Percentiles rank a stretch among this genome's conserved stretches.
Conservation (phyloP, 2,888 invertebrate species). For the Eulithis testata region DNA sequence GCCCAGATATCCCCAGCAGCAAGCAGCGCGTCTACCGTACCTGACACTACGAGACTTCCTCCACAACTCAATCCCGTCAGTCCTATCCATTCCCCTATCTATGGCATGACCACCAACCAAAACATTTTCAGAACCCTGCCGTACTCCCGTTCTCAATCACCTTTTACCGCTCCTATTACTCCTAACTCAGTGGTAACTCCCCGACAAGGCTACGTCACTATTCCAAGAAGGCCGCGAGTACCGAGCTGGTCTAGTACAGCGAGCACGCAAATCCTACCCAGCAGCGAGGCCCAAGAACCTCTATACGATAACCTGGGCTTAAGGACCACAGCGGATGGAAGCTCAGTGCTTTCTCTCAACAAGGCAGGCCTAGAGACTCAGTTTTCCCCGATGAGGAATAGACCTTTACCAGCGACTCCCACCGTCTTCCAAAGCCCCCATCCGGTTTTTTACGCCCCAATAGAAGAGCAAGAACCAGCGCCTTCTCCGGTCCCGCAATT, state of each 20-base stretch:
- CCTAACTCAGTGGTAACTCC: conserved; percentile 87
- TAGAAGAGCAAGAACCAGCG: conserved; percentile 82
- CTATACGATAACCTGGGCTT: conserved; percentile 94
- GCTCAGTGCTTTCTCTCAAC: conserved; percentile 90
- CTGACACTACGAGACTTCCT: conserved; percentile 87
- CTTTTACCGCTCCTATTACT: conserved; percentile 86
- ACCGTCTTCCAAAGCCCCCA: conserved; percentile 72
- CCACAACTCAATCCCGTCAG: conserved; percentile 85
- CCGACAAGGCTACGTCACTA: conserved; percentile 93
- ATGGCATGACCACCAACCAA: conserved; percentile 85
- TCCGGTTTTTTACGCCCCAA: conserved; percentile 79
- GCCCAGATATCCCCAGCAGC: conserved; percentile 91
- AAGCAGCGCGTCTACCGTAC: conserved; percentile 92
- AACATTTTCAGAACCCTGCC: conserved; percentile 91
- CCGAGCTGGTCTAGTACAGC: conserved; percentile 91
- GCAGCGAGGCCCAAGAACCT: conserved; percentile 87
- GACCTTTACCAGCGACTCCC: conserved; percentile 87
- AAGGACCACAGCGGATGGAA: conserved; percentile 94
- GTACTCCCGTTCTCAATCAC: conserved; percentile 91
- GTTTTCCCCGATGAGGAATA: conserved; percentile 86
- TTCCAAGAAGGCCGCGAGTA: conserved; percentile 92
- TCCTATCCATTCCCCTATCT: conserved; percentile 87
- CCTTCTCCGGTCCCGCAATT: conserved; percentile 79
- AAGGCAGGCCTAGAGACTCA: conserved; percentile 86
- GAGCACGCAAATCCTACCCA: conserved; percentile 79